Evolutionary conservation across 2,797 vertebrate genomes (phyloP).

Genomic region (Bovichtus variegatus): DNA sequence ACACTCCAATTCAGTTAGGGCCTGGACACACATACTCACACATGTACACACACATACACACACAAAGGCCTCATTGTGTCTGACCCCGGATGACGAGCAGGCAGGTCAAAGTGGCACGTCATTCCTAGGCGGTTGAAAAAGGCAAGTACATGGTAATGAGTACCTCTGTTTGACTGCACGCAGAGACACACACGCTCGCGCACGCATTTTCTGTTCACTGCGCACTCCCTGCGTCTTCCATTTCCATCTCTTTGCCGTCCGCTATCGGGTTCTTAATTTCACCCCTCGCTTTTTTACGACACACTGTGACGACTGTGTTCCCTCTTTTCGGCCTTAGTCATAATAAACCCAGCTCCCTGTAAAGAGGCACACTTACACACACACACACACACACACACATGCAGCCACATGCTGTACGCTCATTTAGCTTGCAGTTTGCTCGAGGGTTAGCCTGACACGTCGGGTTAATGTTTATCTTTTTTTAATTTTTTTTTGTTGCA

Average conservation of each 20-base stretch:
- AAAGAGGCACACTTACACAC: slow-evolving; percentile 18
- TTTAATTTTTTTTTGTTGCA: slow-evolving; percentile 54
- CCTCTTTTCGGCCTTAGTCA: slow-evolving; percentile 1
- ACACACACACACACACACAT: slow-evolving; percentile 10
- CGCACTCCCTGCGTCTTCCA: slow-evolving; percentile 5
- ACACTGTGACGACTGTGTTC: slow-evolving; percentile 46
- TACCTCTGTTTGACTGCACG: slow-evolving; percentile 41
- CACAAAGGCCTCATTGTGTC: slow-evolving; percentile 78
- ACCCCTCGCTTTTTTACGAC: slow-evolving; percentile 30
- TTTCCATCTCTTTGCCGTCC: slow-evolving; percentile 20
- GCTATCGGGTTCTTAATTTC: slow-evolving; percentile 27
- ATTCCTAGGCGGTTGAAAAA: slow-evolving; percentile 70
- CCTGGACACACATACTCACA: slow-evolving; percentile 31
- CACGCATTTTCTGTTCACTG: background rate
- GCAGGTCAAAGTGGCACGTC: slow-evolving; percentile 74
- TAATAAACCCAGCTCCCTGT: slow-evolving; percentile 44
- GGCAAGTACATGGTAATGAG: slow-evolving; percentile 73
- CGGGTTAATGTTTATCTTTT: slow-evolving; percentile 64
- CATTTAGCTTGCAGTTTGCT: slow-evolving; percentile 56
- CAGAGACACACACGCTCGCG: slow-evolving; percentile 12
- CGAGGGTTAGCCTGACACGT: slow-evolving; percentile 50
- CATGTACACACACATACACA: slow-evolving; percentile 30
- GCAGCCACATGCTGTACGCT: slow-evolving; percentile 46
- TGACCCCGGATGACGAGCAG: slow-evolving; percentile 70
- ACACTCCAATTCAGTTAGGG: slow-evolving; percentile 71